A percentile compares a stretch with the other conserved stretches of the same genome.
phyloP scores from a whole-genome alignment of 2,113 vertebrate genomes.

The Ceyx margarethae region DNA sequence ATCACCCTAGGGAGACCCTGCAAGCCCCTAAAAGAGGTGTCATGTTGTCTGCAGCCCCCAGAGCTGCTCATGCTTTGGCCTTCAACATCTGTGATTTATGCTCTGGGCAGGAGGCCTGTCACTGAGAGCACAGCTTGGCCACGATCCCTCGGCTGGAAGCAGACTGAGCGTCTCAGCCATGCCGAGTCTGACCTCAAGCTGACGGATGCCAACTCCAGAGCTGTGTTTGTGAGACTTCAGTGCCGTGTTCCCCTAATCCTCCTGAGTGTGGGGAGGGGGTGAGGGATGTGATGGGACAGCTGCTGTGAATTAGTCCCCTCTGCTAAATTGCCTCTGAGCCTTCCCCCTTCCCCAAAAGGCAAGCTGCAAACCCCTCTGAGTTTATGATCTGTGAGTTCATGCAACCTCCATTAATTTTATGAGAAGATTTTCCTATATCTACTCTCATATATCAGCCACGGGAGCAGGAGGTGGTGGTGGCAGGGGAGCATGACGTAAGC shows the following conservation, averaged over 20 bases:
- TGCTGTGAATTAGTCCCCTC: conserved; percentile 14
- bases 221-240: background rate
- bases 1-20: background rate
- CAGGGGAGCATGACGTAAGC: background rate
- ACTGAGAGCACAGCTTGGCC: background rate
- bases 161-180: background rate
- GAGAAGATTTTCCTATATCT: conserved; percentile 28
- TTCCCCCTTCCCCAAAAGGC: background rate
- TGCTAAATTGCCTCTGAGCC: conserved; percentile 39
- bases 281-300: background rate
- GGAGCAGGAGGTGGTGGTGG: background rate
- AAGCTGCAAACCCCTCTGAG: conserved; percentile 30
- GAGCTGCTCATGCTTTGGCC: background rate
- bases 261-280: background rate
- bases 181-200: background rate
- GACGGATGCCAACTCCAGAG: background rate
- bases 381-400: conserved; percentile 55
- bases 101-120: background rate
- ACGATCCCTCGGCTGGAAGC: background rate
- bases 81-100: background rate
- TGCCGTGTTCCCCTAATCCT: background rate
- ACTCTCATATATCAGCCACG: background rate
- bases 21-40: background rate
- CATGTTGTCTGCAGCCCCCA: background rate
- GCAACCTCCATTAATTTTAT: conserved; percentile 48